Evolutionary conservation across 2,113 vertebrate species (phyloP).

Genomic region (Seriola quinqueradiata): DNA sequence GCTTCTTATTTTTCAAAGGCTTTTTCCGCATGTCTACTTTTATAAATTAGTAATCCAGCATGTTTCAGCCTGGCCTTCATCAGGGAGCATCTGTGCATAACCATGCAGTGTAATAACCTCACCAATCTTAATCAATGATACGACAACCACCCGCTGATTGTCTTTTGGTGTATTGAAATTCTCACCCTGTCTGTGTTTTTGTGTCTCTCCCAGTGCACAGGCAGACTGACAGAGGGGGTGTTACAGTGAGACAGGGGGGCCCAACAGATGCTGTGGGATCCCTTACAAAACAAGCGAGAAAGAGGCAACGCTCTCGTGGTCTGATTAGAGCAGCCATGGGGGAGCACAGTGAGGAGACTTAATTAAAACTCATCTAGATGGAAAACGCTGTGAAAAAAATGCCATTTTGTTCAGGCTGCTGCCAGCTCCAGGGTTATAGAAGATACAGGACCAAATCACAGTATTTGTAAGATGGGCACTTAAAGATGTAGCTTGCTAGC

Average conservation of each 20-base stretch:
- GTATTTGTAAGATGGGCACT: conserved; percentile 9
- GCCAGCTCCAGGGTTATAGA: conserved; percentile 58
- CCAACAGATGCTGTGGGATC: conserved; percentile 64
- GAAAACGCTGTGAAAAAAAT: conserved; percentile 70
- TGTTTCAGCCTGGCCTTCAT: conserved; percentile 54
- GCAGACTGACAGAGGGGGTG: conserved; percentile 43
- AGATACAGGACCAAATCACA: conserved; percentile 63
- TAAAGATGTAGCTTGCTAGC: conserved; percentile 40
- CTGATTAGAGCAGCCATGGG: conserved; percentile 79
- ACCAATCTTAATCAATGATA: conserved; percentile 76
- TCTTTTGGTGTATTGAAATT: conserved; percentile 45
- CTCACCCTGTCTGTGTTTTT: conserved; percentile 40
- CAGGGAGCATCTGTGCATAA: conserved; percentile 71
- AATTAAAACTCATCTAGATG: conserved; percentile 86
- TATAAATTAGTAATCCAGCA: conserved; percentile 5
- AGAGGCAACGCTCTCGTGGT: conserved; percentile 67
- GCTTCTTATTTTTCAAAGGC: conserved; percentile 1
- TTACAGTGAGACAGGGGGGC: conserved; percentile 32
- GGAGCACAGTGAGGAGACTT: conserved; percentile 74
- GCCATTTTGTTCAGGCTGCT: conserved; percentile 64
- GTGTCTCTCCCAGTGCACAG: conserved; percentile 28
- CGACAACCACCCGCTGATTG: conserved; percentile 67
- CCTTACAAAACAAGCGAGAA: conserved; percentile 55
- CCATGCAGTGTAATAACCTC: conserved; percentile 68
- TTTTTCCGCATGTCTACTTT: conserved; percentile 25